These are phyloP conservation scores for Meloidogyne chitwoodi DNA, from an alignment of 1,140 invertebrate genomes.

Conservation along the genomic window DNA sequence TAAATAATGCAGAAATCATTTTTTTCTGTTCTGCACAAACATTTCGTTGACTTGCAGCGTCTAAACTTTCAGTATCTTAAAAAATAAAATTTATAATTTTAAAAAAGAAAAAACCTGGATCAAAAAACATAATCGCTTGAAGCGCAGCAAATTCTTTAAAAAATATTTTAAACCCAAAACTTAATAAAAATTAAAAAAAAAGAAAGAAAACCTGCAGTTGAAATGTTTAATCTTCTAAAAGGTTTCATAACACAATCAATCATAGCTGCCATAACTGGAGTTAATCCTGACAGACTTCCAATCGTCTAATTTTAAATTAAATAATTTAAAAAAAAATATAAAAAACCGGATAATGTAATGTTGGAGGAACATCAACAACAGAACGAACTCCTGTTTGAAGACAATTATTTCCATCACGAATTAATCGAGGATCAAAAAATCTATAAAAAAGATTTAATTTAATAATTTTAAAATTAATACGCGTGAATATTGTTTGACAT, in stretches of 20 bases:
- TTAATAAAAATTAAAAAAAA: slow-evolving; percentile 4
- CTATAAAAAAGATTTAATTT: slow-evolving; percentile 9
- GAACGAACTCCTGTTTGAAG: slow-evolving; percentile 40
- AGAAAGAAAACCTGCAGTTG: slow-evolving; percentile 34
- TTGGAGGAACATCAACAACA: slow-evolving; percentile 44
- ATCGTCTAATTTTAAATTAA: too few species aligned
- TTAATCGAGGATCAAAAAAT: slow-evolving; percentile 44
- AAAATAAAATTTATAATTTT: slow-evolving; percentile 5
- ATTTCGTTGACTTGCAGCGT: slow-evolving; percentile 57
- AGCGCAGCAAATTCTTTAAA: slow-evolving; percentile 51
- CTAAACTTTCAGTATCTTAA: slow-evolving; percentile 58
- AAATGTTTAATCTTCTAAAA: slow-evolving; percentile 47
- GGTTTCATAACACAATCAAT: slow-evolving; percentile 59
- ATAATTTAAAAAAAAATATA: slow-evolving; percentile 10
- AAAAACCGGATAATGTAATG: slow-evolving; percentile 41
- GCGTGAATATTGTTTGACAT: slow-evolving; percentile 2
- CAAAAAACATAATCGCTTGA: slow-evolving; percentile 60
- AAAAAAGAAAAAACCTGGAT: slow-evolving; percentile 44
- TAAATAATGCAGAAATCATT: slow-evolving; percentile 47
- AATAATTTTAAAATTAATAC: neutral
- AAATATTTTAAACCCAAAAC: neutral
- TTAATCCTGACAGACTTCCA: slow-evolving; percentile 46
- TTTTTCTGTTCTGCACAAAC: slow-evolving; percentile 57
- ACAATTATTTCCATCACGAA: slow-evolving; percentile 31
- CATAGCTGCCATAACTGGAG: slow-evolving; percentile 58